These are phyloP conservation scores for Stichopus chloronotus DNA, from an alignment of 35 echinoderm and acorn worm genomes.

Conservation along the genomic window DNA sequence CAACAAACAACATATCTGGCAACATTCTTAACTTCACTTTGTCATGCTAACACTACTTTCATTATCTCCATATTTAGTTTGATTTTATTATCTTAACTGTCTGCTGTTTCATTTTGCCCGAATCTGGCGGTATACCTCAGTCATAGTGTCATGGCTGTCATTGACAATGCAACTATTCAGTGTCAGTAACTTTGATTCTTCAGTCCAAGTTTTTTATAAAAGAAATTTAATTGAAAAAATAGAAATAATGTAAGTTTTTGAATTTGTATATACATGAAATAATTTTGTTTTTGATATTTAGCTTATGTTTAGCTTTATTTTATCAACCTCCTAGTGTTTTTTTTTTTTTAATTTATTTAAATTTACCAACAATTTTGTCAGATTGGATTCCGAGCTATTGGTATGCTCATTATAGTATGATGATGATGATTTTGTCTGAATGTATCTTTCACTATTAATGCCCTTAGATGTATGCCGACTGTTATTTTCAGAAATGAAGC, in stretches of 20 bases:
- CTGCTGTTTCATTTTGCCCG: too few species aligned
- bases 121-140: too few species aligned
- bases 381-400: too few species aligned
- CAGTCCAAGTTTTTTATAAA: neutral
- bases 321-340: neutral
- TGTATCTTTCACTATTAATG: neutral
- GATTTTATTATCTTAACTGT: too few species aligned
- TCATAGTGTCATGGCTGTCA: too few species aligned
- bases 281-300: neutral
- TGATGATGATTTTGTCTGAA: neutral
- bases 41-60: too few species aligned
- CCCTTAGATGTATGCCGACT: neutral
- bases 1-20: too few species aligned
- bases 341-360: neutral
- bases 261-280: constrained; percentile 1
- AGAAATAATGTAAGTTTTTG: neutral
- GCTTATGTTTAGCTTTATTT: neutral
- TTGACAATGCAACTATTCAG: too few species aligned
- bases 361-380: neutral
- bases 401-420: neutral
- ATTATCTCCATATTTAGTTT: too few species aligned
- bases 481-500: neutral
- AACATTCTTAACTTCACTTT: too few species aligned
- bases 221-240: neutral
- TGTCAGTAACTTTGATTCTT: too few species aligned